Evolutionary conservation across 2,113 vertebrate species (phyloP).

Genomic region (Chionodraco myersi): DNA sequence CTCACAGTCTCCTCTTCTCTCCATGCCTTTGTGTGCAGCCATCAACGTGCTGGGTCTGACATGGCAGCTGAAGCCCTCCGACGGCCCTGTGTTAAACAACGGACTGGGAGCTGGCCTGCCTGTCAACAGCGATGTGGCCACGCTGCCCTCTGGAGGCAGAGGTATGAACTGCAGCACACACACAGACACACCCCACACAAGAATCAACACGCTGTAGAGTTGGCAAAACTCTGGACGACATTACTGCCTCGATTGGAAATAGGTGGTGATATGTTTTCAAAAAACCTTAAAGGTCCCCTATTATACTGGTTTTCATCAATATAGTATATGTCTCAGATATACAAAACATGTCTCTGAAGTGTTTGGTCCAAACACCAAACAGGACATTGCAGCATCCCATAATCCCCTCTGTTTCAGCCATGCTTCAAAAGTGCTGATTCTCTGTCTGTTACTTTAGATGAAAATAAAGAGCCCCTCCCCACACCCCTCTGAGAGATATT

Average conservation of each 20-base stretch:
- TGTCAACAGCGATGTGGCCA: constrained; percentile 90
- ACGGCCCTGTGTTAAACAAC: constrained; percentile 94
- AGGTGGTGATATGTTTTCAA: not conserved
- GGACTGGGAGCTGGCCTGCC: constrained; percentile 90
- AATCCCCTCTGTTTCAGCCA: too few relatives aligned
- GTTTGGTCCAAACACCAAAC: too few relatives aligned
- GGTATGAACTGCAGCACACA: constrained; percentile 83
- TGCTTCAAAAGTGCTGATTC: too few relatives aligned
- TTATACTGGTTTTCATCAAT: too few relatives aligned
- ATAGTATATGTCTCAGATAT: too few relatives aligned
- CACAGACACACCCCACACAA: not conserved
- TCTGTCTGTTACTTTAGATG: too few relatives aligned
- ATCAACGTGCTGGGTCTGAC: constrained; percentile 98
- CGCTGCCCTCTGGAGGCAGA: constrained; percentile 95
- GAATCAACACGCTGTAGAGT: constrained; percentile 1
- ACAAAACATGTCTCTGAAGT: too few relatives aligned
- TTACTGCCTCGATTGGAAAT: not conserved
- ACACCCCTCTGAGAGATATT: too few relatives aligned
- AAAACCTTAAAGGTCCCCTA: too few relatives aligned
- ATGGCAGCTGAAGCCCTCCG: constrained; percentile 96
- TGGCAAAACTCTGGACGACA: constrained; percentile 9
- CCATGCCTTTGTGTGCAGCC: constrained; percentile 83
- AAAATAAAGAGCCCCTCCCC: too few relatives aligned
- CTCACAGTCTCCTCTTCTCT: constrained; percentile 63
- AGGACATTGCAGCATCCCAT: too few relatives aligned